Evolutionary conservation across 2,113 vertebrate species (phyloP), one percentile per base, ranked within the genome.

Genomic region (Eidolon helvum): DNA sequence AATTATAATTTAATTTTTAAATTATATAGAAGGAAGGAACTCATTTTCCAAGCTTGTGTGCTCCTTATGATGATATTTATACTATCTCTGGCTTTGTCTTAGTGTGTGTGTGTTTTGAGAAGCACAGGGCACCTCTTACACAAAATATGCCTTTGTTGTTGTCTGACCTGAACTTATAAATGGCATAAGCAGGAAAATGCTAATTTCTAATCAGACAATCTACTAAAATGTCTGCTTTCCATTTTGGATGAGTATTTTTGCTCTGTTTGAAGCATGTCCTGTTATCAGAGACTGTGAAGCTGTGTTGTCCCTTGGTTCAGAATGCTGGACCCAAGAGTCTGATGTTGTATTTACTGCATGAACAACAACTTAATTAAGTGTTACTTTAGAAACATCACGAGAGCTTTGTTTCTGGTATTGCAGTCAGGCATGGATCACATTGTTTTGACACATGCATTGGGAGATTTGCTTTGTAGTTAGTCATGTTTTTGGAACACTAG

Each of bases 321-420:
- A 96, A 97, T 94, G 97, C 90, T 68, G 94, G 96, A 93, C 93
- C 96, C 97, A 40, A 92, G 97, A 98, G 94, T 96, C 95, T 98
- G 95, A 93, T 98, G 77, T 91, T 98, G 96, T 98, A 97, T 98
- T 98, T 98, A 98, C 97, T 95, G 94, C 95, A 98, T 97, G 98
- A 98, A 97, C 96, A 99, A 98, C 98, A 98, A 98, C 96, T 98
- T 98, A 98, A 98, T 99, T 98, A 99, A 98, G 96, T 98, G 38
- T 3, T 97, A 82, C 95, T 98, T 98, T 98, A 97, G 94, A 98
- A 98, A 98, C 96, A 98, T 95, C 96, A 98, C 96, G 95, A 97
- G 97, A 96, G 97, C 89, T 98, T 98, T 98, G 98, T 98, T 98
- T 90, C 94, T 96, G 43, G 96, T 95, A 74, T 96, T 96, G 75